phyloP scores from a whole-genome alignment of 1,140 invertebrate species.

The Adelges cooleyi region DNA sequence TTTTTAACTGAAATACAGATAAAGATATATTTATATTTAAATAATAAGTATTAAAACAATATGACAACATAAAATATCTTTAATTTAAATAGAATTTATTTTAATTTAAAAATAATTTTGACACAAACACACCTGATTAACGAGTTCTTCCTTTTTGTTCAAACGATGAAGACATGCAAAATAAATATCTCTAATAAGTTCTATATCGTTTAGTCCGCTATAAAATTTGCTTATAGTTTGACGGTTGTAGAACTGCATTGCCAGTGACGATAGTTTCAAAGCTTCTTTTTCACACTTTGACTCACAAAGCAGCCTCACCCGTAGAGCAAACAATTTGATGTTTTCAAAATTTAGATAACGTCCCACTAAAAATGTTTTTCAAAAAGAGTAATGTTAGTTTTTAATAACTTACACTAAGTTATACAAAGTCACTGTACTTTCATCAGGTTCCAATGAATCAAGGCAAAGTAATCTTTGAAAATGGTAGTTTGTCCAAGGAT shows the following conservation, averaged over 20 bases:
- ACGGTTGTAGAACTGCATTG: neutral
- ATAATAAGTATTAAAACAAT: too few species aligned
- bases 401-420: too few species aligned
- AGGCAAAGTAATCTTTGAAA: neutral
- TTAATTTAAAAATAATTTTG: neutral
- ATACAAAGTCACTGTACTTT: neutral
- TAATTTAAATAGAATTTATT: neutral
- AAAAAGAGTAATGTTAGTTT: too few species aligned
- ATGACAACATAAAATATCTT: too few species aligned
- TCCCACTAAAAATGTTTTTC: conserved; percentile 2
- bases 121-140: neutral
- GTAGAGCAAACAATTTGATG: neutral
- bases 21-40: too few species aligned
- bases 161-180: neutral
- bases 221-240: neutral
- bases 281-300: neutral
- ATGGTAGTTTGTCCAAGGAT: neutral
- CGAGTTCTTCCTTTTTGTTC: neutral
- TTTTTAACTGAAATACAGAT: conserved; percentile 11
- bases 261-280: neutral
- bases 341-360: neutral
- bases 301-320: neutral
- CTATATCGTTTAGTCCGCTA: neutral
- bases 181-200: conserved; percentile 13
- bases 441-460: neutral